phyloP scores from a whole-genome alignment of 30 jellyfish, hydroid and myxozoan species.

The Pelagia noctiluca region DNA sequence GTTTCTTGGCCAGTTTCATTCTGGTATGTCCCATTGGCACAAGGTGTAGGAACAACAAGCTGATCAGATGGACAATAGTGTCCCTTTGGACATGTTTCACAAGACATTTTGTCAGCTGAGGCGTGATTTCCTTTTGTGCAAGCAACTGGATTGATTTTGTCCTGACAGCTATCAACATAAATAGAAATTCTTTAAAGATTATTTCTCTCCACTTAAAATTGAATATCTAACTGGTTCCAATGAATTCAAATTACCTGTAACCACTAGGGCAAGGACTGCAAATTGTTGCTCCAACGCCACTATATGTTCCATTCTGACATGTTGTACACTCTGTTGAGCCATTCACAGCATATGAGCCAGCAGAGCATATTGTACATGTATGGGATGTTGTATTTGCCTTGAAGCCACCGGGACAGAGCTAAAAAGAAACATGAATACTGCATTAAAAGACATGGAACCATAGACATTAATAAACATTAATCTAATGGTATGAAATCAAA shows the following conservation, averaged over 20 bases:
- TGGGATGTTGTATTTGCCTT: constrained; percentile 80
- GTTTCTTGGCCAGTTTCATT: constrained; percentile 66
- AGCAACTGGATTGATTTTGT: constrained; percentile 38
- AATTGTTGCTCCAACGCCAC: constrained; percentile 64
- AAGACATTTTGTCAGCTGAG: constrained; percentile 62
- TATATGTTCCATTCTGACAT: constrained; percentile 90
- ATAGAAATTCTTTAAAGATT: too few relatives aligned
- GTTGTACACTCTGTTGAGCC: constrained; percentile 72
- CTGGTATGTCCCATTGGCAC: constrained; percentile 93
- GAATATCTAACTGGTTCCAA: not conserved
- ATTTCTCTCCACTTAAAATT: too few relatives aligned
- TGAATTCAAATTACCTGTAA: constrained; percentile 57
- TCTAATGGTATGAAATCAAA: too few relatives aligned
- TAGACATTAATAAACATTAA: too few relatives aligned
- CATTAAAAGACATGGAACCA: too few relatives aligned
- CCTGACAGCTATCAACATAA: constrained; percentile 70
- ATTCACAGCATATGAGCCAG: constrained; percentile 82
- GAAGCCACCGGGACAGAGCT: constrained; percentile 91
- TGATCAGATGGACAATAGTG: constrained; percentile 77
- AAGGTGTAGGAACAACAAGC: constrained; percentile 60
- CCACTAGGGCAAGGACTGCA: constrained; percentile 90
- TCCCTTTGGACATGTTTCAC: constrained; percentile 84
- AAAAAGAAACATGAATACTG: not conserved
- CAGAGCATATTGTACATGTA: constrained; percentile 72
- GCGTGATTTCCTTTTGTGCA: constrained; percentile 68